Evolutionary conservation across 2,797 vertebrate species (phyloP).

Genomic region (Neosalanx taihuensis): DNA sequence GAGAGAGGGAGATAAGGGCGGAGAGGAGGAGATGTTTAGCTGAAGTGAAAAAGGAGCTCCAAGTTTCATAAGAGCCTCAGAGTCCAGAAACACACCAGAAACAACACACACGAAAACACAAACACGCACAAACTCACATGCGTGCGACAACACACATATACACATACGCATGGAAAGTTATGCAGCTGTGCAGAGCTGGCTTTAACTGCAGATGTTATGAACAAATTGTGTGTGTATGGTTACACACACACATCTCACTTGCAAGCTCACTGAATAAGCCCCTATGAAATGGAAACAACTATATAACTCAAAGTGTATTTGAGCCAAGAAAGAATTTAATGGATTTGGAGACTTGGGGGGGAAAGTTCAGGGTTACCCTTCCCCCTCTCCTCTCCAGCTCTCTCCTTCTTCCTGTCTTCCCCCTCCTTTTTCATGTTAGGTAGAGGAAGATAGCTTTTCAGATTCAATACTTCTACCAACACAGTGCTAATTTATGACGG

Average conservation of each 20-base stretch:
- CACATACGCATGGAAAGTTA: not conserved
- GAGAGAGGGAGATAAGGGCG: constrained; percentile 1
- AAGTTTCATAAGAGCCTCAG: not conserved
- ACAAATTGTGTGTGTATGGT: not conserved
- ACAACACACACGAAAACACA: not conserved
- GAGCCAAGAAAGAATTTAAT: constrained; percentile 48
- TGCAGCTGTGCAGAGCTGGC: not conserved
- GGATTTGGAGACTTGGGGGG: constrained; percentile 51
- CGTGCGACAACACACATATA: not conserved
- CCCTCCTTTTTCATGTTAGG: not conserved
- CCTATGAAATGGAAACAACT: constrained; percentile 35
- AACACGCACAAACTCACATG: constrained; percentile 16
- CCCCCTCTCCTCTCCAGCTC: constrained; percentile 13
- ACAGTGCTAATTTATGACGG: not conserved
- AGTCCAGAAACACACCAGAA: not conserved
- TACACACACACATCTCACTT: constrained; percentile 1
- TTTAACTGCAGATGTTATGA: not conserved
- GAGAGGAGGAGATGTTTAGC: not conserved
- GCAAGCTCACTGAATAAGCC: constrained; percentile 9
- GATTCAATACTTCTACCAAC: too few species aligned
- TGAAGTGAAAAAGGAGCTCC: not conserved
- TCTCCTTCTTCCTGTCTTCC: constrained; percentile 14
- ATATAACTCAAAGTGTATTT: constrained; percentile 25
- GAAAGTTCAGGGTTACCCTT: constrained; percentile 29
- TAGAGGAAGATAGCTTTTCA: too few species aligned